Conservation (phyloP, 2,888 invertebrate species). For the Sminthurides aquaticus region DNA sequence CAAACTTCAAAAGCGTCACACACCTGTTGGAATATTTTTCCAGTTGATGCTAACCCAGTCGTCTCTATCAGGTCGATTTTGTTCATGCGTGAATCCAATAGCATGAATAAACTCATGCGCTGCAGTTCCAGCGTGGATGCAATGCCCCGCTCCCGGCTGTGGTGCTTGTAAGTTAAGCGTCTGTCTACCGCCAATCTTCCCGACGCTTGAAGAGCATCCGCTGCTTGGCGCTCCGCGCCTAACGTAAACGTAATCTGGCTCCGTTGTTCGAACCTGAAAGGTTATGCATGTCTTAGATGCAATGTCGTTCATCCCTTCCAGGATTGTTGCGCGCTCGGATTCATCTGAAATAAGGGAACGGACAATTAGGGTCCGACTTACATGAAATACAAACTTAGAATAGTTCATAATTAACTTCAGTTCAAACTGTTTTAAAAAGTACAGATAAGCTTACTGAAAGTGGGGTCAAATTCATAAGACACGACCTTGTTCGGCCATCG, state of each 20-base stretch:
- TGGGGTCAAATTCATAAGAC: slow-evolving; percentile 1
- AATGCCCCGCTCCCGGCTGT: slow-evolving; percentile 39
- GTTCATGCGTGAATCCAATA: slow-evolving; percentile 19
- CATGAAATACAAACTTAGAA: too few relatives aligned
- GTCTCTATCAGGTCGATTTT: slow-evolving; percentile 14
- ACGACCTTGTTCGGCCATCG: slow-evolving; percentile 14
- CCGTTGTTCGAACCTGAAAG: slow-evolving; percentile 17
- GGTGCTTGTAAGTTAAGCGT: slow-evolving; percentile 9
- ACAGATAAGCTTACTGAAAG: slow-evolving; percentile 21
- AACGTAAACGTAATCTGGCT: slow-evolving; percentile 27
- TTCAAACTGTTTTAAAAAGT: too few relatives aligned
- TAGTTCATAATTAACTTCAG: too few relatives aligned
- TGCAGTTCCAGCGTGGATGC: slow-evolving; percentile 49
- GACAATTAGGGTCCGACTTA: too few relatives aligned
- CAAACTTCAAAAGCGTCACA: background rate
- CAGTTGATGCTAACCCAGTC: slow-evolving; percentile 14
- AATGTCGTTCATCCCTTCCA: slow-evolving; percentile 16
- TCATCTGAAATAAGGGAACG: too few relatives aligned
- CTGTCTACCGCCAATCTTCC: slow-evolving; percentile 48
- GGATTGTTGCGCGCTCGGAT: slow-evolving; percentile 11
- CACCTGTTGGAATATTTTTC: slow-evolving; percentile 14
- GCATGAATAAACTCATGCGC: slow-evolving; percentile 50
- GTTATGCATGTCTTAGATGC: slow-evolving; percentile 19
- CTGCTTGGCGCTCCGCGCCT: slow-evolving; percentile 20
- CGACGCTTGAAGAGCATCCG: slow-evolving; percentile 42